These are phyloP conservation scores for Watsonalla cultraria DNA, from an alignment of 2,888 invertebrate genomes.

Conservation along the genomic window DNA sequence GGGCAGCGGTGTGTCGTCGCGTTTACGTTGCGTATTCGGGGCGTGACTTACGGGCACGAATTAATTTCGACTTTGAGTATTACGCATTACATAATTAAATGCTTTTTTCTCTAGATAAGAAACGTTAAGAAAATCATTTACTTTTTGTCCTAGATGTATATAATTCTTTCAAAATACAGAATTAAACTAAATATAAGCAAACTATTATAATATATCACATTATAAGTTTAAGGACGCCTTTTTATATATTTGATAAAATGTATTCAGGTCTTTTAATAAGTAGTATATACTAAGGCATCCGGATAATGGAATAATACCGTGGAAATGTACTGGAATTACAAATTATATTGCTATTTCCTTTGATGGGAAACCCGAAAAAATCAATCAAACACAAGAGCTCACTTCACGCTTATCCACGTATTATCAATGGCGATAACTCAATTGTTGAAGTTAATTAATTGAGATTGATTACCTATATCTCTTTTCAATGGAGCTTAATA, in stretches of 20 bases:
- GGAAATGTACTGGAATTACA: too few relatives aligned
- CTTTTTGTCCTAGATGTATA: too few relatives aligned
- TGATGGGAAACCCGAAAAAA: neutral
- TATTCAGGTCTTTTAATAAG: too few relatives aligned
- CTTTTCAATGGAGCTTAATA: constrained; percentile 22
- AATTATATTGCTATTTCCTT: too few relatives aligned
- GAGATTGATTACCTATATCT: constrained; percentile 30
- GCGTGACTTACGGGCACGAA: constrained; percentile 23
- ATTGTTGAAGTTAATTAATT: constrained; percentile 26
- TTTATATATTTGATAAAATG: too few relatives aligned
- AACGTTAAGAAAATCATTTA: too few relatives aligned
- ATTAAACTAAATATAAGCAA: too few relatives aligned
- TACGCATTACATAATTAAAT: constrained; percentile 1
- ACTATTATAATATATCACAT: too few relatives aligned
- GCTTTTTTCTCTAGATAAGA: neutral
- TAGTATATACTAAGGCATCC: too few relatives aligned
- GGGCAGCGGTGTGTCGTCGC: constrained; percentile 10
- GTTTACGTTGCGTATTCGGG: constrained; percentile 24
- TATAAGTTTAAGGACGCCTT: too few relatives aligned
- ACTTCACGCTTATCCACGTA: neutral
- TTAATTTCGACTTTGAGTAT: constrained; percentile 23
- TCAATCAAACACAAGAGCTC: neutral
- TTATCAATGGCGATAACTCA: constrained; percentile 20
- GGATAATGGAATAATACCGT: too few relatives aligned
- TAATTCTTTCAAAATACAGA: too few relatives aligned